phyloP scores from a whole-genome alignment of 1,140 invertebrate genomes.

The Bombus cullumanus region DNA sequence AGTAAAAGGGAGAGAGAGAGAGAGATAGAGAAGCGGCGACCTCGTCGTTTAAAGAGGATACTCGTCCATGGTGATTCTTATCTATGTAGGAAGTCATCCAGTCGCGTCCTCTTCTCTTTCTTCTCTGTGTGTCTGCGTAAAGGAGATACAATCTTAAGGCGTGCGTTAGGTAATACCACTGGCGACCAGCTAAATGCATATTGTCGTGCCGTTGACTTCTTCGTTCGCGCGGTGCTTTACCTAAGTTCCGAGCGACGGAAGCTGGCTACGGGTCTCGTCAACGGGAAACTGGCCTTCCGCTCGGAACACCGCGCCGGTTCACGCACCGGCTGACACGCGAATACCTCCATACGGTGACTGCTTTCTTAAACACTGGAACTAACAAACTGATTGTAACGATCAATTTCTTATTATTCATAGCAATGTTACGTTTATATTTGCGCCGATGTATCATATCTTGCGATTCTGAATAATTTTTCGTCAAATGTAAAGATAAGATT shows the following conservation, averaged over 20 bases:
- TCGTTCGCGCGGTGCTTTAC: slow-evolving; percentile 36
- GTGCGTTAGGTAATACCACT: slow-evolving; percentile 65
- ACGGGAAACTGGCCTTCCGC: slow-evolving; percentile 51
- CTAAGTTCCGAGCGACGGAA: slow-evolving; percentile 35
- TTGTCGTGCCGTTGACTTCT: slow-evolving; percentile 64
- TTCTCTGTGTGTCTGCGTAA: slow-evolving; percentile 47
- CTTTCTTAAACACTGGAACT: neutral
- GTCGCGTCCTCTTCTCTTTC: slow-evolving; percentile 49
- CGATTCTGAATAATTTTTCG: too few species aligned
- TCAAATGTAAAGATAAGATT: too few species aligned
- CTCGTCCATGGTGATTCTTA: slow-evolving; percentile 66
- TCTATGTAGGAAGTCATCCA: slow-evolving; percentile 72
- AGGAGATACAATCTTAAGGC: slow-evolving; percentile 62
- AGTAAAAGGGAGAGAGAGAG: neutral
- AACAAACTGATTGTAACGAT: too few species aligned
- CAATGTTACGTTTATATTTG: too few species aligned
- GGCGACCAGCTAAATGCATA: slow-evolving; percentile 62
- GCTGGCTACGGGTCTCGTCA: slow-evolving; percentile 34
- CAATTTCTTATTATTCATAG: too few species aligned
- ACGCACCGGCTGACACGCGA: neutral
- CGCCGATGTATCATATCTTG: too few species aligned
- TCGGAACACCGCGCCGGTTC: neutral
- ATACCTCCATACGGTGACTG: neutral
- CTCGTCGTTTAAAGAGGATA: slow-evolving; percentile 69
- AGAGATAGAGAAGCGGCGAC: slow-evolving; percentile 46